phyloP scores from a whole-genome alignment of 1,140 invertebrate species.

The Scaptomyza hsui region DNA sequence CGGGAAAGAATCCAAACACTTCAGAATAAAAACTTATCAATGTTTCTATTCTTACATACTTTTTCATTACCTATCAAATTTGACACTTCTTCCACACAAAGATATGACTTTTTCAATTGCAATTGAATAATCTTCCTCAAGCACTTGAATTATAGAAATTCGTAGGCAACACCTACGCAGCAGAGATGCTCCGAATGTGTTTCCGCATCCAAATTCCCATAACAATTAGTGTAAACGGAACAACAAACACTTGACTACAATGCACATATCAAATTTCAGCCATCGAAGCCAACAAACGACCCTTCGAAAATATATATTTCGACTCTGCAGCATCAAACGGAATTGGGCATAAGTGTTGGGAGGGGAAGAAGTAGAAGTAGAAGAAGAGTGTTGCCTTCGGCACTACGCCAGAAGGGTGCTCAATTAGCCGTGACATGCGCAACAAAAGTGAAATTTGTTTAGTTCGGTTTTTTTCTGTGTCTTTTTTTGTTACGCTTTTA shows the following conservation, averaged over 20 bases:
- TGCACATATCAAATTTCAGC: slow-evolving; percentile 71
- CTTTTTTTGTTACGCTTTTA: slow-evolving; percentile 70
- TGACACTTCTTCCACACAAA: background rate
- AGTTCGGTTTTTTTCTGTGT: slow-evolving; percentile 39
- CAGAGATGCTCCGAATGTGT: slow-evolving; percentile 7
- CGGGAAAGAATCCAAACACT: background rate
- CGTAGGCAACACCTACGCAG: background rate
- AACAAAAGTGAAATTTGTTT: slow-evolving; percentile 80
- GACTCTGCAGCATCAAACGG: slow-evolving; percentile 26
- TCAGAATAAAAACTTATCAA: background rate
- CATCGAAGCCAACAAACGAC: slow-evolving; percentile 30
- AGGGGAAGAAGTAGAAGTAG: slow-evolving; percentile 19
- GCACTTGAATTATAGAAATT: slow-evolving; percentile 16
- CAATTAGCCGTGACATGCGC: slow-evolving; percentile 83
- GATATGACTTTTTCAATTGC: slow-evolving; percentile 4
- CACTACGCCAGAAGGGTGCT: slow-evolving; percentile 83
- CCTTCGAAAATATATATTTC: slow-evolving; percentile 18
- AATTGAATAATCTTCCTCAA: slow-evolving; percentile 14
- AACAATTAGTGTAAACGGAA: slow-evolving; percentile 80
- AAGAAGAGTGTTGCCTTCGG: slow-evolving; percentile 60
- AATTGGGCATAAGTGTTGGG: background rate
- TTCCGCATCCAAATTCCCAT: slow-evolving; percentile 70
- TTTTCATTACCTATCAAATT: too few species aligned
- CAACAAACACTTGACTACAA: slow-evolving; percentile 82
- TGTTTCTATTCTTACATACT: too few species aligned